Percentiles rank a stretch among this genome's conserved stretches.
phyloP scores from a whole-genome alignment of 1,140 invertebrate genomes.

The Mactra quadrangularis region DNA sequence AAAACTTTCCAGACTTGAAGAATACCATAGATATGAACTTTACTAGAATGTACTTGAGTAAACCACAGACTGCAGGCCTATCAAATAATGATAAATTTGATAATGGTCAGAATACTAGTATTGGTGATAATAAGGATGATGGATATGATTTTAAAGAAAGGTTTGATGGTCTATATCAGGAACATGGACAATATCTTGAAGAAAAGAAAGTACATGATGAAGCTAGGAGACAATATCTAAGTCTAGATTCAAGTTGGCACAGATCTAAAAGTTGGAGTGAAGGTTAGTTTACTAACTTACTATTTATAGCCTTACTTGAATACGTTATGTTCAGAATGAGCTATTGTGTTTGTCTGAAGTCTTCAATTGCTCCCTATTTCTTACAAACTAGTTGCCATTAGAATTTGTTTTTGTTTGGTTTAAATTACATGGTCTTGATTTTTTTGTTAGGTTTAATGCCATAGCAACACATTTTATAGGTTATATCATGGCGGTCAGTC shows the following conservation, averaged over 20 bases:
- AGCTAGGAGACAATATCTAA: slow-evolving; percentile 47
- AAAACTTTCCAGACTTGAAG: slow-evolving; percentile 61
- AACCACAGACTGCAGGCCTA: neutral
- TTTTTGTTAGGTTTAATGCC: too few species aligned
- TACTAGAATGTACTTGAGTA: slow-evolving; percentile 5
- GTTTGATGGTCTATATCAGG: slow-evolving; percentile 79
- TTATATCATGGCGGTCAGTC: too few species aligned
- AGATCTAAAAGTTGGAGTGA: slow-evolving; percentile 77
- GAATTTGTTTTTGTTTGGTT: neutral
- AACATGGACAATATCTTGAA: slow-evolving; percentile 71
- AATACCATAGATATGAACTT: slow-evolving; percentile 61
- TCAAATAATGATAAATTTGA: too few species aligned
- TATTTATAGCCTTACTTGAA: neutral
- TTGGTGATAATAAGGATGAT: too few species aligned
- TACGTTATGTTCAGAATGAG: neutral
- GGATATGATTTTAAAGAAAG: slow-evolving; percentile 79
- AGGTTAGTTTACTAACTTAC: slow-evolving; percentile 63
- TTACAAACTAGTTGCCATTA: neutral
- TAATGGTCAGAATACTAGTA: neutral
- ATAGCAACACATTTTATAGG: too few species aligned
- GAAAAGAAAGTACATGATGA: slow-evolving; percentile 63
- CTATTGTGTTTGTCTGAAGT: too few species aligned
- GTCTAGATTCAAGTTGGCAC: slow-evolving; percentile 31
- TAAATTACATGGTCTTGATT: too few species aligned
- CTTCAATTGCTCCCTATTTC: neutral